phyloP scores from a whole-genome alignment of 2,113 vertebrate species.

The Microcebus ravelobensis region DNA sequence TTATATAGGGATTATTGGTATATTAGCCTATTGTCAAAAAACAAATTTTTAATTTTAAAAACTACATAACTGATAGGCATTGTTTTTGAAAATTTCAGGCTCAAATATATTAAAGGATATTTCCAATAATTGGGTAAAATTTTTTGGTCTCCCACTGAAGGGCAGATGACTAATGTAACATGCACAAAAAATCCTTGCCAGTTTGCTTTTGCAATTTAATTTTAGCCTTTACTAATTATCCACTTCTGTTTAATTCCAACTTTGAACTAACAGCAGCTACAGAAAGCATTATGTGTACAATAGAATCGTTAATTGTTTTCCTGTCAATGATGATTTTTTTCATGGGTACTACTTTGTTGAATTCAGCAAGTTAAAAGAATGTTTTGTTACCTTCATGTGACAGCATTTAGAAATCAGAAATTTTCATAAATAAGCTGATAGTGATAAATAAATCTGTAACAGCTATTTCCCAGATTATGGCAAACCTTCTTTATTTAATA shows the following conservation, averaged over 20 bases:
- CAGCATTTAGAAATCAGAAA: neutral
- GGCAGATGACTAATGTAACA: constrained; percentile 48
- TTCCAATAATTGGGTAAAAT: constrained; percentile 10
- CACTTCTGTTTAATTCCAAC: neutral
- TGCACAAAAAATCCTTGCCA: constrained; percentile 73
- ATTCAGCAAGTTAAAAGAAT: neutral
- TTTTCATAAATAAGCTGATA: neutral
- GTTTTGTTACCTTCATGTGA: neutral
- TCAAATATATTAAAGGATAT: neutral
- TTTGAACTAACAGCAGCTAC: constrained; percentile 56
- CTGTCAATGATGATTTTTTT: neutral
- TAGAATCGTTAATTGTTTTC: neutral
- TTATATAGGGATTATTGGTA: neutral
- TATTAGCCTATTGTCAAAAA: neutral
- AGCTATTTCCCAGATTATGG: neutral
- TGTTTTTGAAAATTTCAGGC: neutral
- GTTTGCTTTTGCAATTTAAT: constrained; percentile 41
- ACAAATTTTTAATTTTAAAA: neutral
- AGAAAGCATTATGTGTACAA: neutral
- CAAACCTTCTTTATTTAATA: constrained; percentile 5
- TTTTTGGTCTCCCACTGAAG: neutral
- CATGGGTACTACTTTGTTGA: neutral
- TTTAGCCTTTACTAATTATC: constrained; percentile 67
- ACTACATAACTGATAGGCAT: neutral
- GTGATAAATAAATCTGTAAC: neutral